Conservation (phyloP, 1,140 invertebrate genomes). For the Semibalanus balanoides region DNA sequence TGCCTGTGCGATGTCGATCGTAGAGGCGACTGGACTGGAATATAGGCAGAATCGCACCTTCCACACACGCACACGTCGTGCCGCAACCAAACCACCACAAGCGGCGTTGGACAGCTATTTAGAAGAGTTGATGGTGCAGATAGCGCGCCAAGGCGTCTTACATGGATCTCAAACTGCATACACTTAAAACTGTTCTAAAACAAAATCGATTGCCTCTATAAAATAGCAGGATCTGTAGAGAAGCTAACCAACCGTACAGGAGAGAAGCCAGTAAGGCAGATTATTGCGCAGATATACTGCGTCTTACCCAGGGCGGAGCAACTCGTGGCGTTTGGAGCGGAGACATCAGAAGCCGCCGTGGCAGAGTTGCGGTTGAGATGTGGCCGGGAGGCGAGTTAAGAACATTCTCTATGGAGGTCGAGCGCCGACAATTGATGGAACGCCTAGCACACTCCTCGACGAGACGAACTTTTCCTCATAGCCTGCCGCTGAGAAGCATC, state of each 20-base stretch:
- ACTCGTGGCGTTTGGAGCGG: too few species aligned
- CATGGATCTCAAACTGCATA: too few species aligned
- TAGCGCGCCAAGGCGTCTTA: too few species aligned
- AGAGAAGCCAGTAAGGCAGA: neutral
- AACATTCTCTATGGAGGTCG: neutral
- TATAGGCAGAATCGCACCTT: neutral
- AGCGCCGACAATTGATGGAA: neutral
- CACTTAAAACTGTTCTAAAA: too few species aligned
- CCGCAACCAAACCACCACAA: too few species aligned
- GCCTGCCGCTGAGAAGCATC: neutral
- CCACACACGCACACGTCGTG: neutral
- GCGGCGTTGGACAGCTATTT: too few species aligned
- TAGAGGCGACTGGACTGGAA: neutral
- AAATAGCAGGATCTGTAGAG: too few species aligned
- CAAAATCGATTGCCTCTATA: too few species aligned
- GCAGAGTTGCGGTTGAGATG: neutral
- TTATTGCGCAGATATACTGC: neutral
- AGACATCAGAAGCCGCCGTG: too few species aligned
- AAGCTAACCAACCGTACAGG: too few species aligned
- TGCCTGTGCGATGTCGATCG: neutral
- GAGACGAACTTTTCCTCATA: neutral
- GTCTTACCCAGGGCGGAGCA: neutral
- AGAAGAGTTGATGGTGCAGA: too few species aligned
- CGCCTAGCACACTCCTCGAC: neutral
- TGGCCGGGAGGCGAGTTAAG: neutral